Conservation (phyloP, 64 coral and sea anemone genomes). For the Dendrophyllia cribrosa region DNA sequence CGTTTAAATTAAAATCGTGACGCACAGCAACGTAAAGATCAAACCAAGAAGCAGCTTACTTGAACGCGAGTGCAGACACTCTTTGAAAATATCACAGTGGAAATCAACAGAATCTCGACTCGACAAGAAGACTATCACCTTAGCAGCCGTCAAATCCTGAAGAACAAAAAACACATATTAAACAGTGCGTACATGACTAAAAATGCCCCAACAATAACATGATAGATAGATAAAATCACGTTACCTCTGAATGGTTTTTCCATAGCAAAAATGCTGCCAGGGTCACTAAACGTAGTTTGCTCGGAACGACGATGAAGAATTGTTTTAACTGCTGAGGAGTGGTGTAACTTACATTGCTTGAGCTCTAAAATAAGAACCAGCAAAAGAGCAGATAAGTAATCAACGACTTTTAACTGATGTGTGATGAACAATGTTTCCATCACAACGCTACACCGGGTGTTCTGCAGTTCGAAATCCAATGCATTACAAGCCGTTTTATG, state of each 20-base stretch:
- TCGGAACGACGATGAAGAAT: conserved; percentile 90
- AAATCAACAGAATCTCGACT: conserved; percentile 98
- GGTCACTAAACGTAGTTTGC: conserved; percentile 92
- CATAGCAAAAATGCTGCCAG: conserved; percentile 76
- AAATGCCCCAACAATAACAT: background rate
- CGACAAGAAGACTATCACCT: conserved; percentile 93
- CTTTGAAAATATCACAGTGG: conserved; percentile 75
- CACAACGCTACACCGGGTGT: too few relatives aligned
- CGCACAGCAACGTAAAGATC: background rate
- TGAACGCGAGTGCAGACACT: conserved; percentile 16
- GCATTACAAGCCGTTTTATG: too few relatives aligned
- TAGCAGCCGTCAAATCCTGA: conserved; percentile 24
- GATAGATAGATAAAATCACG: too few relatives aligned
- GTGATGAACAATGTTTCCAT: too few relatives aligned
- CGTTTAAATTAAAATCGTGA: too few relatives aligned
- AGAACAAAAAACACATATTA: background rate
- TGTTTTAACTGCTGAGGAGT: conserved; percentile 90
- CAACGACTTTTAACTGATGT: too few relatives aligned
- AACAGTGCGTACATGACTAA: background rate
- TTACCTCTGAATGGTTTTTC: conserved; percentile 72
- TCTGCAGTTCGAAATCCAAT: too few relatives aligned
- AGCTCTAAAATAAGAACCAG: background rate
- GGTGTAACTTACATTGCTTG: conserved; percentile 3
- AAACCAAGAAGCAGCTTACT: conserved; percentile 34
- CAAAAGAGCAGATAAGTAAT: background rate